Conservation (phyloP, 2,113 vertebrate genomes). For the Patagioenas fasciata region DNA sequence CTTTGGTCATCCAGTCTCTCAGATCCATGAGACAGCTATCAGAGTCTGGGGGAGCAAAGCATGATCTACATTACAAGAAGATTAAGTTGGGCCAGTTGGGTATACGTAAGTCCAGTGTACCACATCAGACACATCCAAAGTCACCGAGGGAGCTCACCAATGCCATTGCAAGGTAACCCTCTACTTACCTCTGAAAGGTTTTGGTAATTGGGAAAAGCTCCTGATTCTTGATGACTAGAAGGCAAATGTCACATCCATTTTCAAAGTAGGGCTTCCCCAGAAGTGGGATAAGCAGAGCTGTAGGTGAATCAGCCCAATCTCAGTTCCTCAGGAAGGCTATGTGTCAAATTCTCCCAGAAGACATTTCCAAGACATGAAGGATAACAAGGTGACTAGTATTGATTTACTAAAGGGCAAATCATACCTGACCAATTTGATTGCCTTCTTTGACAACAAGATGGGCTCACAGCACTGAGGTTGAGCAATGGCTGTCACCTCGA, state of each 20-base stretch:
- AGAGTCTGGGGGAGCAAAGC: not conserved
- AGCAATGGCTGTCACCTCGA: not conserved
- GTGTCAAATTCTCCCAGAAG: not conserved
- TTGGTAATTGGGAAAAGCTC: not conserved
- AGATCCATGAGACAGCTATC: not conserved
- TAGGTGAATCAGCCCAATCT: not conserved
- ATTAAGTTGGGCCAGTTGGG: not conserved
- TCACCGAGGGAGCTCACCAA: not conserved
- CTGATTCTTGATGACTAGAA: not conserved
- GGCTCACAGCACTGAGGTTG: not conserved
- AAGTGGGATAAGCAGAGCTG: not conserved
- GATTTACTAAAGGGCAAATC: not conserved
- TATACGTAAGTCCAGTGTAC: not conserved
- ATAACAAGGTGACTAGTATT: not conserved
- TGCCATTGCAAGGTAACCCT: not conserved
- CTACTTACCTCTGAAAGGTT: not conserved
- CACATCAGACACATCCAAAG: not conserved
- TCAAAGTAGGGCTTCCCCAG: not conserved
- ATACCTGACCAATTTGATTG: not conserved
- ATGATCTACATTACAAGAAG: not conserved
- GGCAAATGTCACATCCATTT: too few relatives aligned
- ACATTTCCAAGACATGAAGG: not conserved
- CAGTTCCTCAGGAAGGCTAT: not conserved
- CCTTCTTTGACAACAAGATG: not conserved
- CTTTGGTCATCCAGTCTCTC: not conserved